These are phyloP conservation scores for Lamprotornis superbus DNA, from an alignment of 2,113 vertebrate genomes.

Conservation along the genomic window DNA sequence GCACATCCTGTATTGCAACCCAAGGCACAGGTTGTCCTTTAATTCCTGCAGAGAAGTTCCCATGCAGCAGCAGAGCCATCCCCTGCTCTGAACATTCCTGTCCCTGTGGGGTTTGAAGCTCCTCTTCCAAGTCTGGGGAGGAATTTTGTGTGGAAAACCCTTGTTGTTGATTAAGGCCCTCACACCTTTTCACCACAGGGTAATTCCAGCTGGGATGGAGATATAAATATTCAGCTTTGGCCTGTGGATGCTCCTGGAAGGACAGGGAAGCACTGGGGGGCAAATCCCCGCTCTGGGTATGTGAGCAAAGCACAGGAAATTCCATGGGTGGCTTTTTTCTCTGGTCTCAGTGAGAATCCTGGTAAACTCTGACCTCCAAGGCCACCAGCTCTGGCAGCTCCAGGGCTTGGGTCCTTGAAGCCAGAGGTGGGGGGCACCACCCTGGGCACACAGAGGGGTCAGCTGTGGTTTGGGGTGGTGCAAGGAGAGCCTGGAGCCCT, in stretches of 20 bases:
- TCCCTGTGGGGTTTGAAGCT: neutral
- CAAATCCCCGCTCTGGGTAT: neutral
- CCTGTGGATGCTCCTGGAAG: neutral
- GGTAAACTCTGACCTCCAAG: neutral
- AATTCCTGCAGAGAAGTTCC: neutral
- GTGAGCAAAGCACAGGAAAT: neutral
- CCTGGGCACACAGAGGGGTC: neutral
- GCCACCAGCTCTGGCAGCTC: neutral
- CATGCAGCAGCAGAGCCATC: neutral
- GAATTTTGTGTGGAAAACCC: fast-evolving
- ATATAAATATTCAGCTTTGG: fast-evolving
- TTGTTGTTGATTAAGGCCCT: neutral
- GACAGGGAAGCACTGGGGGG: neutral
- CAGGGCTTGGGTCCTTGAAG: neutral
- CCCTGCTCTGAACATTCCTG: fast-evolving
- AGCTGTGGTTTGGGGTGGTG: neutral
- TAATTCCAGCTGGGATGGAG: neutral
- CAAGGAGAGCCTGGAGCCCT: neutral
- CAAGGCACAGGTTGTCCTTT: neutral
- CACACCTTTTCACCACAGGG: neutral
- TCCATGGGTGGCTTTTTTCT: fast-evolving
- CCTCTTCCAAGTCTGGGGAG: neutral
- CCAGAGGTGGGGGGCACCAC: neutral
- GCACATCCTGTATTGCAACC: too few relatives aligned
- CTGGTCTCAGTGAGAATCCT: neutral